phyloP scores from a whole-genome alignment of 2,797 vertebrate genomes.

The Hipposideros larvatus region DNA sequence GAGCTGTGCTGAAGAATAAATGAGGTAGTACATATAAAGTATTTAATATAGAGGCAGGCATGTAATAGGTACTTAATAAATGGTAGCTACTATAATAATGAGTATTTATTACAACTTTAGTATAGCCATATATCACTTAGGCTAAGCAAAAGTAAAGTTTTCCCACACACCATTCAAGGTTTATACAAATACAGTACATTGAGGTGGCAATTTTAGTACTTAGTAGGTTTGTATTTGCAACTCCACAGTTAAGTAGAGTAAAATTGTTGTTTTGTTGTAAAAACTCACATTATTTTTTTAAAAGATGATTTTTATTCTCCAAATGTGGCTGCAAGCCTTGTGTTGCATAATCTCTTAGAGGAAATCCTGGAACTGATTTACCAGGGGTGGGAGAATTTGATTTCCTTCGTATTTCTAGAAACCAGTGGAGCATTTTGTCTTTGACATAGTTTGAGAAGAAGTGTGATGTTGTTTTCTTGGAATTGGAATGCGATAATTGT shows the following conservation, averaged over 20 bases:
- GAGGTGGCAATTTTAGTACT: neutral
- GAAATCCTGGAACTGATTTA: conserved; percentile 75
- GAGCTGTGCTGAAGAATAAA: neutral
- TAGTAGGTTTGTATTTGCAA: neutral
- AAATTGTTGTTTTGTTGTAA: conserved; percentile 43
- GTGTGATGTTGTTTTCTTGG: neutral
- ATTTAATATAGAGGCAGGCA: neutral
- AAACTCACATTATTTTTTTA: conserved; percentile 34
- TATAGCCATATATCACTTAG: neutral
- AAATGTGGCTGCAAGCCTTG: conserved; percentile 16
- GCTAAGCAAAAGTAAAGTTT: conserved; percentile 15
- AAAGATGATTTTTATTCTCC: conserved; percentile 49
- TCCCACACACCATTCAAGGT: neutral
- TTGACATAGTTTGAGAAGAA: conserved; percentile 36
- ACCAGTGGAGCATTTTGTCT: conserved; percentile 62
- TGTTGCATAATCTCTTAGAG: conserved; percentile 64
- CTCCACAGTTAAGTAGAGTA: neutral
- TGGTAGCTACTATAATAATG: neutral
- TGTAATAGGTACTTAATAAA: neutral
- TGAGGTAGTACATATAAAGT: neutral
- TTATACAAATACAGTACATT: neutral
- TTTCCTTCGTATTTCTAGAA: conserved; percentile 72
- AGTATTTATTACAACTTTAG: neutral
- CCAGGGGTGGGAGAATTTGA: conserved; percentile 62
- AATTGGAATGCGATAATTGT: neutral